Conservation (phyloP, 2,113 vertebrate genomes). For the Pipra filicauda region DNA sequence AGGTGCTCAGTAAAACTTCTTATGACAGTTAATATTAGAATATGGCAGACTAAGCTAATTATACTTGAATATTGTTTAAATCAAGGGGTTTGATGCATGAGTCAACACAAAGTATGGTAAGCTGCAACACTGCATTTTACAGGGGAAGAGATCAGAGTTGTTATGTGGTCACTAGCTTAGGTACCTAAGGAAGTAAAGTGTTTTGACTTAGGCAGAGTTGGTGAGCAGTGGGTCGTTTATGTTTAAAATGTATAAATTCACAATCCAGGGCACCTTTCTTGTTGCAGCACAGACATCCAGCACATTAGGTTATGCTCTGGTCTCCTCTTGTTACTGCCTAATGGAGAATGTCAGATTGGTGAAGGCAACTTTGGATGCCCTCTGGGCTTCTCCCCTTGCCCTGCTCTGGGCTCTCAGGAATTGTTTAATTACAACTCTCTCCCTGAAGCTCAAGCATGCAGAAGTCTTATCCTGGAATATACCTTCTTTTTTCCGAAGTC, state of each 20-base stretch:
- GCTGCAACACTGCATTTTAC: neutral
- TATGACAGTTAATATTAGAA: neutral
- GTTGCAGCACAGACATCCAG: neutral
- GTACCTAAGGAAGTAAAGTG: rapidly evolving
- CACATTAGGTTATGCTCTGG: neutral
- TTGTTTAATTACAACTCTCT: neutral
- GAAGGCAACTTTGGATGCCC: neutral
- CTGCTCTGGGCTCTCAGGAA: neutral
- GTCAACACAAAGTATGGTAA: neutral
- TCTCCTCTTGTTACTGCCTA: neutral
- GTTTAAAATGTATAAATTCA: neutral
- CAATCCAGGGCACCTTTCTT: neutral
- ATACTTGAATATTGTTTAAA: neutral
- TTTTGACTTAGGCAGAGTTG: neutral
- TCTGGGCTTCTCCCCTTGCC: neutral
- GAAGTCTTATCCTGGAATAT: neutral
- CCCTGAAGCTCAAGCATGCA: neutral
- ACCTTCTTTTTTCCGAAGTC: neutral
- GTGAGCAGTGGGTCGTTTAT: neutral
- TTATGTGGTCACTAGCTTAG: neutral
- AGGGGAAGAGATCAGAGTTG: neutral
- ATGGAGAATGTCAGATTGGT: neutral
- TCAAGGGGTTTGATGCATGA: neutral
- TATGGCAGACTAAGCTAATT: neutral
- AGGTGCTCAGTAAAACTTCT: neutral